Percentiles rank a stretch among this genome's conserved stretches.
These are phyloP conservation scores for Alectoris magna DNA, from an alignment of 2,797 vertebrate species.

Conservation along the genomic window DNA sequence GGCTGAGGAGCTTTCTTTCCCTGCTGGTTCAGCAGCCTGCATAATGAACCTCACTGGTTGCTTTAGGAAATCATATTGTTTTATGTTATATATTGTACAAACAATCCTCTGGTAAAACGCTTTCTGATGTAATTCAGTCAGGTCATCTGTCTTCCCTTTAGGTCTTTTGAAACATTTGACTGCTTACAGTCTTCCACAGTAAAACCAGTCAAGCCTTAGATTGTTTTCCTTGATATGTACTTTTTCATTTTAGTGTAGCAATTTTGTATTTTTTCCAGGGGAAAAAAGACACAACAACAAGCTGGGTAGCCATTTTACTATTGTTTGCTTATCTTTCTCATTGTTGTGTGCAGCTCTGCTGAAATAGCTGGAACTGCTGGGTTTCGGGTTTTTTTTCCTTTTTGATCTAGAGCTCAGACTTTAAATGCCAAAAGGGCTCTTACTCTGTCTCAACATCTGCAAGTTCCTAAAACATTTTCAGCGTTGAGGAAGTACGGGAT, in stretches of 20 bases:
- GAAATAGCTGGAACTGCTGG: background rate
- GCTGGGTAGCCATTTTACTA: rapidly evolving
- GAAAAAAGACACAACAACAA: background rate
- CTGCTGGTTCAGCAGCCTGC: background rate
- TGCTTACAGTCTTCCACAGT: background rate
- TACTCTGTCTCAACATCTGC: background rate
- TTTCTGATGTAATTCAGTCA: rapidly evolving
- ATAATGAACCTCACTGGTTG: rapidly evolving
- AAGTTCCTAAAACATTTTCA: background rate
- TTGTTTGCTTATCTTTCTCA: background rate
- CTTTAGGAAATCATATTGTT: background rate
- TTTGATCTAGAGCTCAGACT: background rate
- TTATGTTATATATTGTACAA: background rate
- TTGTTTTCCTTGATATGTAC: background rate
- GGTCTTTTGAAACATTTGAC: background rate
- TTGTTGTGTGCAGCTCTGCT: background rate
- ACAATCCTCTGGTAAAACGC: background rate
- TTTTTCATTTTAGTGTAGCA: background rate
- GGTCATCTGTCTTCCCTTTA: background rate
- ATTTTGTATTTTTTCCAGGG: background rate
- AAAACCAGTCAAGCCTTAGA: background rate
- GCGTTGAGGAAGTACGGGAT: too few relatives aligned
- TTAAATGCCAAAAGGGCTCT: background rate
- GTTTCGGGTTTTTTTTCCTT: background rate
- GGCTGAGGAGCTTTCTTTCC: background rate